Evolutionary conservation across 1,140 invertebrate species (phyloP).

Genomic region (Dendrolimus kikuchii): DNA sequence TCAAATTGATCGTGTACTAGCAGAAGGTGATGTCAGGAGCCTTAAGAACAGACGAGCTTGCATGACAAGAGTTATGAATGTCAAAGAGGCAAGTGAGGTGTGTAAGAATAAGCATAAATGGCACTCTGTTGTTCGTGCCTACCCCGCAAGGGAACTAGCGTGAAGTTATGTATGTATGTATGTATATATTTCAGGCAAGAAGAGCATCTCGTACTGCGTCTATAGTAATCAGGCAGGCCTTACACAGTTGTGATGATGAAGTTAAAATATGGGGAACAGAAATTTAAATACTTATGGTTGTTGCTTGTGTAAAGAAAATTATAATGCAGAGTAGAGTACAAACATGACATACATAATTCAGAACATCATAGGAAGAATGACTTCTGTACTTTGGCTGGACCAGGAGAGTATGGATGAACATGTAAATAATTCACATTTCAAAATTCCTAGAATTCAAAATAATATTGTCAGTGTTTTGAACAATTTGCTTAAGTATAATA

Average conservation of each 20-base stretch:
- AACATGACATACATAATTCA: constrained; percentile 77
- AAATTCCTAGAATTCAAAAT: too few species aligned
- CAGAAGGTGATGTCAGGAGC: too few species aligned
- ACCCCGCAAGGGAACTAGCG: too few species aligned
- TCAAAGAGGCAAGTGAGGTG: too few species aligned
- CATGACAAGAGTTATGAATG: too few species aligned
- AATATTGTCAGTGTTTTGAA: too few species aligned
- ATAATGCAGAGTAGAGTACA: constrained; percentile 74
- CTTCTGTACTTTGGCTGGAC: constrained; percentile 72
- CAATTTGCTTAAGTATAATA: too few species aligned
- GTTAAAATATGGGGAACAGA: constrained; percentile 72
- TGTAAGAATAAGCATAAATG: too few species aligned
- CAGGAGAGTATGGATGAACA: constrained; percentile 69
- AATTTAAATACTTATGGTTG: constrained; percentile 71
- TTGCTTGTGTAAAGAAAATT: constrained; percentile 74
- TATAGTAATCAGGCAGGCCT: constrained; percentile 74
- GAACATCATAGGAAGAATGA: constrained; percentile 76
- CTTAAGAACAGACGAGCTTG: too few species aligned
- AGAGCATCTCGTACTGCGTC: constrained; percentile 69
- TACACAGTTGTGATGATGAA: constrained; percentile 72
- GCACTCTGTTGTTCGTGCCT: too few species aligned
- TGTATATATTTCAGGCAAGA: constrained; percentile 38
- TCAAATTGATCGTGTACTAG: too few species aligned
- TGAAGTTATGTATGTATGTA: too few species aligned
- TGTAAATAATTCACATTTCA: constrained; percentile 42